These are phyloP conservation scores for Papilio aristodemus DNA, from an alignment of 1,140 invertebrate genomes.

Conservation along the genomic window DNA sequence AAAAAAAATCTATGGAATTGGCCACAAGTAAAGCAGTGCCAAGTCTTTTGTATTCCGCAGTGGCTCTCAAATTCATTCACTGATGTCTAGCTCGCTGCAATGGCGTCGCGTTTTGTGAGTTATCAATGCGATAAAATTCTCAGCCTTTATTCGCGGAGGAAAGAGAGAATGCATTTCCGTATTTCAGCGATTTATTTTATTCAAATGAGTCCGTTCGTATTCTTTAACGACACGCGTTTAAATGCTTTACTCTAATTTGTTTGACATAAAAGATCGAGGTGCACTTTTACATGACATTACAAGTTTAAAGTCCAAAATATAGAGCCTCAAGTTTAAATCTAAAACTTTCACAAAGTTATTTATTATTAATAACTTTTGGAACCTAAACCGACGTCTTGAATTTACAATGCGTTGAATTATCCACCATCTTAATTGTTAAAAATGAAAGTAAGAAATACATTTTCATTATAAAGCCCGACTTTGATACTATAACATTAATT, in stretches of 20 bases:
- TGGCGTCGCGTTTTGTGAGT: conserved; percentile 27
- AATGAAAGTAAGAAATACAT: not conserved
- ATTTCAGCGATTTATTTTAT: conserved; percentile 32
- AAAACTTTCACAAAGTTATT: not conserved
- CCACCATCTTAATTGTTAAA: not conserved
- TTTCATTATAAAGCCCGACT: not conserved
- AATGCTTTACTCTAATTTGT: not conserved
- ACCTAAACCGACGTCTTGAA: not conserved
- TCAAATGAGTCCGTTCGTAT: conserved; percentile 21
- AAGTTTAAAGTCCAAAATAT: not conserved
- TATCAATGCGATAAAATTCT: conserved; percentile 34
- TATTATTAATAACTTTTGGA: not conserved
- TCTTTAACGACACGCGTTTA: conserved; percentile 25
- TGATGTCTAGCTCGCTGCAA: conserved; percentile 26
- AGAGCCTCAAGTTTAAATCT: not conserved
- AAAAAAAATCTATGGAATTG: conserved; percentile 31
- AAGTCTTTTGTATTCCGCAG: conserved; percentile 33
- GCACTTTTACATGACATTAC: not conserved
- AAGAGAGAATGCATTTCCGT: conserved; percentile 28
- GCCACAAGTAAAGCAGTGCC: conserved; percentile 32
- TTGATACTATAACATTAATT: too few species aligned
- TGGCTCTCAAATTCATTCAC: conserved; percentile 32
- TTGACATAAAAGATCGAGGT: not conserved
- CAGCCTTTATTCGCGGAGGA: conserved; percentile 30
- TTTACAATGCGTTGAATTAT: not conserved